Conservation (phyloP, 2,113 vertebrate genomes). For the Rhagologus leucostigma region DNA sequence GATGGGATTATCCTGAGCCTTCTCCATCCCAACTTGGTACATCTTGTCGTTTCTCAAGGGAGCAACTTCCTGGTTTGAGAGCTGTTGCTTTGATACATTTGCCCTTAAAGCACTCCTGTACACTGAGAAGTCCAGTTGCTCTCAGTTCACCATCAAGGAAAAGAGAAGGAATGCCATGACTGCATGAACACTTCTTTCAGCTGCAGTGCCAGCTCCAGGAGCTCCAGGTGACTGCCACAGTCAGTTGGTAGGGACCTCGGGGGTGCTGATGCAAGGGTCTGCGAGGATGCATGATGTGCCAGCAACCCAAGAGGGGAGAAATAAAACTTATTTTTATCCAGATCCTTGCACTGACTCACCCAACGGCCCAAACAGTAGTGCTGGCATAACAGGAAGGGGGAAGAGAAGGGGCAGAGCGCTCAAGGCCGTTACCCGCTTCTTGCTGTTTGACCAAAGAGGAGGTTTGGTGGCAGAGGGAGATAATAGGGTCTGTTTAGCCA, state of each 20-base stretch:
- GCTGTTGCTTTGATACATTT: background rate
- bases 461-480: background rate
- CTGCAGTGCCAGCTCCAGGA: background rate
- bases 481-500: background rate
- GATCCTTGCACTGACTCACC: slow-evolving; percentile 46
- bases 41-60: background rate
- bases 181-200: background rate
- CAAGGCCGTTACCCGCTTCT: background rate
- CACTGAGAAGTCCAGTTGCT: background rate
- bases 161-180: background rate
- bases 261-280: background rate
- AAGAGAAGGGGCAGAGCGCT: background rate
- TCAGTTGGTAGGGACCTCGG: background rate
- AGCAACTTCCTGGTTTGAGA: background rate
- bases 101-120: background rate
- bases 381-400: slow-evolving; percentile 56
- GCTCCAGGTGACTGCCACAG: background rate
- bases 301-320: background rate
- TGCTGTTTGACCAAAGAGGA: background rate
- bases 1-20: background rate
- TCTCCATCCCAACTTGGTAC: background rate
- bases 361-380: slow-evolving; percentile 27
- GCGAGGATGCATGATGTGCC: background rate
- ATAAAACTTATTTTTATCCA: slow-evolving; percentile 41
- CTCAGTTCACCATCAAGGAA: background rate